Base-by-base conservation (phyloP, 2,888 invertebrate genomes). In the Sesamia inferens region DNA sequence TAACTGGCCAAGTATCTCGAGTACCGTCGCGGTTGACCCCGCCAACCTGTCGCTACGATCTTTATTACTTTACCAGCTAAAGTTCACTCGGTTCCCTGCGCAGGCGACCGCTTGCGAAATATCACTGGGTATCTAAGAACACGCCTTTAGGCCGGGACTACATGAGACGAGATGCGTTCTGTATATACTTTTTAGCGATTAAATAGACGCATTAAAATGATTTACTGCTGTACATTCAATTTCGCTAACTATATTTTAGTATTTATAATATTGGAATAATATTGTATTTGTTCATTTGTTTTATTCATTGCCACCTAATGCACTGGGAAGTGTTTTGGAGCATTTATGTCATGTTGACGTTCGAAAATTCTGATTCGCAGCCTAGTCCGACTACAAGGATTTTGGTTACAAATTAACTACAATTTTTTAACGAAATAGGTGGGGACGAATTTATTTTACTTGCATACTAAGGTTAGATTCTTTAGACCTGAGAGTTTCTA, bases 21-120 rank as follows among this genome's bases (percentile, higher is more conserved):
- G 65, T 74, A 73, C 77, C 64, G 47, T 47, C 62, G 80, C 69
- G 71, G 19, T 31, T 79, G 74, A 88, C 87, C 88, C 88, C 85
- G 85, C 87, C 89, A 89, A 91, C 88, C 88, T 90, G 91, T 90
- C 91, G 83, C 86, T 83, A 71, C 81, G 83, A 84, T 75, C 79
- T 83, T 85, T 88, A 87, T 83, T 87, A 78, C 76, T 74, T 71
- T 74, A 58, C 69, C 74, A 68, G 71, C 70, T 91, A 92, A 92
- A 93, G 93, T 92, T 92, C 93, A 93, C 78, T 77, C 83, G 82
- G 87, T 91, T 91, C 92, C 90, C 85, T 79, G 87, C 84, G 84
- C 86, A 75, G 79, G 83, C 83, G 75, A 80, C 77, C 81, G 75
- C 82, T 91, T 91, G 86, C 83, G 88, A 91, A 90, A 90, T 85